These are phyloP conservation scores for Drosophila demipolita DNA, from an alignment of 2,888 invertebrate genomes.

Conservation along the genomic window DNA sequence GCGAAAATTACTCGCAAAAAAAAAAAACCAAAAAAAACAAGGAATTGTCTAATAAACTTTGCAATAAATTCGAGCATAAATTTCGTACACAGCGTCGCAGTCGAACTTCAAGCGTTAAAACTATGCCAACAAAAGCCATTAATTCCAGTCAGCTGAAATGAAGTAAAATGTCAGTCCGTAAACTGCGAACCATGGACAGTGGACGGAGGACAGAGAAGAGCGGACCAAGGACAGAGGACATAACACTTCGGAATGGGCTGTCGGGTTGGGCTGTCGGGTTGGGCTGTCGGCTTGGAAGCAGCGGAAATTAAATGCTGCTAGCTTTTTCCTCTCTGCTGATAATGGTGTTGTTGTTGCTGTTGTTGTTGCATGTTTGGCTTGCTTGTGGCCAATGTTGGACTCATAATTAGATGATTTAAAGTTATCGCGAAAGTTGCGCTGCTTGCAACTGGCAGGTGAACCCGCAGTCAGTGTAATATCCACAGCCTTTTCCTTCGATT, in stretches of 20 bases:
- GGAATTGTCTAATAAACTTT: conserved; percentile 80
- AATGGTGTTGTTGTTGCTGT: conserved; percentile 11
- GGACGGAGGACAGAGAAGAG: conserved; percentile 3
- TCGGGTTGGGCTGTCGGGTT: conserved; percentile 13
- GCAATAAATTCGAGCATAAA: conserved; percentile 80
- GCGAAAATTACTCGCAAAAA: conserved; percentile 64
- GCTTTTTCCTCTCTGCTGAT: conserved; percentile 23
- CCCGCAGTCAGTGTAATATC: neutral
- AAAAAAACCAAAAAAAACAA: conserved; percentile 2
- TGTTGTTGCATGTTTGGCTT: conserved; percentile 37
- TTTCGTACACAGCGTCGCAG: conserved; percentile 68
- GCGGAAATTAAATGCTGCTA: conserved; percentile 73
- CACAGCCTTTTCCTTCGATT: conserved; percentile 8
- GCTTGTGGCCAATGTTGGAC: conserved; percentile 65
- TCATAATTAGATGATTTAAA: conserved; percentile 83
- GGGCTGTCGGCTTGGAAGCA: conserved; percentile 22
- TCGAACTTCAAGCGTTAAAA: conserved; percentile 76
- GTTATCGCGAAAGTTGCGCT: conserved; percentile 79
- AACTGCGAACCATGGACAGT: conserved; percentile 14
- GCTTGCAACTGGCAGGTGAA: conserved; percentile 49
- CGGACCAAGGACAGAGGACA: neutral
- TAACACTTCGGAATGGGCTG: conserved; percentile 2
- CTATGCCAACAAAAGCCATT: conserved; percentile 82
- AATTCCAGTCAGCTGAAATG: conserved; percentile 80
- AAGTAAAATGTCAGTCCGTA: conserved; percentile 75